A percentile compares a stretch with the other conserved stretches of the same genome.
Conservation (phyloP, 2,888 invertebrate genomes). For the Synergus japonicus region DNA sequence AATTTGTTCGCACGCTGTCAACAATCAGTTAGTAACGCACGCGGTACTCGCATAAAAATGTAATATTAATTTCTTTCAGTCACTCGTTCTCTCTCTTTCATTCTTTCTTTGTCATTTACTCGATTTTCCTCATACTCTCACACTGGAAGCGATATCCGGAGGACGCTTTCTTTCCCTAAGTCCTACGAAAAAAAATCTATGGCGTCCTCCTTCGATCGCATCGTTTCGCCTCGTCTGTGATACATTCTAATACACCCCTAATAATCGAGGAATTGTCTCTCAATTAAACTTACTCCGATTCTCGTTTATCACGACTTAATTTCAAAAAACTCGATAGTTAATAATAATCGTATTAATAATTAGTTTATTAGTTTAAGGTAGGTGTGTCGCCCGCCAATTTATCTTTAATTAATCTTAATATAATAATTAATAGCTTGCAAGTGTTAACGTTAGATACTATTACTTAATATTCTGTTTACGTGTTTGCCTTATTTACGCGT, state of each 20-base stretch:
- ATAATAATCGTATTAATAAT: constrained; percentile 74
- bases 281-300: constrained; percentile 64
- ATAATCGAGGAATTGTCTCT: constrained; percentile 70
- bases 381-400: constrained; percentile 66
- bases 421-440: constrained; percentile 76
- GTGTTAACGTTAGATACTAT: constrained; percentile 77
- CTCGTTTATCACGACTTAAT: constrained; percentile 74
- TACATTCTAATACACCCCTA: constrained; percentile 66
- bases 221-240: constrained; percentile 45
- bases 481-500: constrained; percentile 72
- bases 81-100: constrained; percentile 52
- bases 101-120: constrained; percentile 55
- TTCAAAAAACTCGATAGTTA: constrained; percentile 72
- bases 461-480: constrained; percentile 75
- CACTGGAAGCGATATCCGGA: constrained; percentile 60
- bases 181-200: constrained; percentile 63
- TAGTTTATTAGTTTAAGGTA: constrained; percentile 73
- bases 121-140: constrained; percentile 58
- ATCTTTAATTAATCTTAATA: constrained; percentile 75
- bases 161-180: constrained; percentile 61
- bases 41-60: constrained; percentile 64
- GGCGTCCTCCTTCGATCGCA: constrained; percentile 57
- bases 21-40: constrained; percentile 73
- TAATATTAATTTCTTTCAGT: constrained; percentile 62
- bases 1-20: constrained; percentile 74